A percentile compares a stretch with the other conserved stretches of the same genome.
Evolutionary conservation across 2,113 vertebrate genomes (phyloP).

Genomic region (Paramormyrops kingsleyae): DNA sequence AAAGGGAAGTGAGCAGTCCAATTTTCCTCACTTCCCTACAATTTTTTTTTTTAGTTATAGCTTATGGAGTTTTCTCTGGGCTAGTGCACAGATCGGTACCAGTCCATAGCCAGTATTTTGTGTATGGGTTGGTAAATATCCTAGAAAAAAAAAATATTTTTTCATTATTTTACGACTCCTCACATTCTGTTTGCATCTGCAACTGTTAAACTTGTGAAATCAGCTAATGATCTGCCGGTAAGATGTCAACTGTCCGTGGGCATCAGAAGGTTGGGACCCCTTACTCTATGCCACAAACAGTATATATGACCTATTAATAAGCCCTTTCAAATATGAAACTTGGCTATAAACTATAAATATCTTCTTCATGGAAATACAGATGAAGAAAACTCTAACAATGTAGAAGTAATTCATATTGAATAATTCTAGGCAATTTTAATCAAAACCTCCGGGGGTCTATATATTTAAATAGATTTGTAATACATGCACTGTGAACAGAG

Average conservation of each 20-base stretch:
- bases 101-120: background rate
- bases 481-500: background rate
- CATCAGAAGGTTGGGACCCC: background rate
- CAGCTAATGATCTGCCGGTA: background rate
- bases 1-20: background rate
- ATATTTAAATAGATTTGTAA: background rate
- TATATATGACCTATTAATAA: background rate
- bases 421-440: background rate
- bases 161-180: background rate
- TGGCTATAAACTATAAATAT: background rate
- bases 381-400: background rate
- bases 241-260: background rate
- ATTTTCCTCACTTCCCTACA: background rate
- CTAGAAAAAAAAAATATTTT: background rate
- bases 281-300: background rate
- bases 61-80: background rate
- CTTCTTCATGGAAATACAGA: background rate
- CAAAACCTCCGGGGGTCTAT: background rate
- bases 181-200: background rate
- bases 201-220: background rate
- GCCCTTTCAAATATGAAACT: background rate
- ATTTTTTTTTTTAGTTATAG: background rate
- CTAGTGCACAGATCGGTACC: background rate
- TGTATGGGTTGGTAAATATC: background rate
- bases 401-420: background rate